Base-by-base conservation (phyloP, 2,797 vertebrate species). In the Tapera naevia region DNA sequence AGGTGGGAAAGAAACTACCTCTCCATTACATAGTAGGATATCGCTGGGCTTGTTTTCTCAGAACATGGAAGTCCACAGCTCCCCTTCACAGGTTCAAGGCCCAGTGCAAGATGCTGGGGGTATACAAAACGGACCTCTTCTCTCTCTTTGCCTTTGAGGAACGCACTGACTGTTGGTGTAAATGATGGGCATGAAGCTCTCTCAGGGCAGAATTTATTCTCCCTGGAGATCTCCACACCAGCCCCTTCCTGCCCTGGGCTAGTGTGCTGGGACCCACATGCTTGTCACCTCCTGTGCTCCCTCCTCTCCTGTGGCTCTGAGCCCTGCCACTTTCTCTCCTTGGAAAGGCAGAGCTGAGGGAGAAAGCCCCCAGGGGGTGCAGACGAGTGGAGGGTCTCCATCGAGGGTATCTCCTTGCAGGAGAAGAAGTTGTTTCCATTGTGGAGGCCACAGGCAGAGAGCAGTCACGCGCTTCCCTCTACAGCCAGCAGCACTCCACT, bases 371-470 rank as follows among this genome's bases (percentile, higher is more conserved):
- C 67, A 69, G 24, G 22, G 48, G 24, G 15, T 71, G 33, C 6
- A 8, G 48, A 67, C 43, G 7, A 89, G 65, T 30, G 21, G 27
- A 33, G 17, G 10, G 18, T 87, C 32, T 78, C 65, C 50, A 27
- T 8, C 1, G 0, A 4, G 23, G 7, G 0, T 32, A 7, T 57
- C 19, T 86, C 46, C n/a, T 35, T 25, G 41, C 3, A 43, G 33
- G 32, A 74, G 72, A 50, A 51, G 71, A 32, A 28, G 5, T 7
- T 4, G 2, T 35, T 39, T 51, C 30, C 1, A 7, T 53, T 1
- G 0, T 0, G 0, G 32, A 24, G 7, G 23, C 61, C 24, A 23
- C 28, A 32, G 69, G 37, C 78, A 22, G 73, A n/a, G 30, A 84
- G 30, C 43, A 57, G 50, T 5, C 50, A 10, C 8, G 3, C 3